Base-by-base conservation (phyloP, 2,888 invertebrate genomes). In the Cartodere bifasciata region DNA sequence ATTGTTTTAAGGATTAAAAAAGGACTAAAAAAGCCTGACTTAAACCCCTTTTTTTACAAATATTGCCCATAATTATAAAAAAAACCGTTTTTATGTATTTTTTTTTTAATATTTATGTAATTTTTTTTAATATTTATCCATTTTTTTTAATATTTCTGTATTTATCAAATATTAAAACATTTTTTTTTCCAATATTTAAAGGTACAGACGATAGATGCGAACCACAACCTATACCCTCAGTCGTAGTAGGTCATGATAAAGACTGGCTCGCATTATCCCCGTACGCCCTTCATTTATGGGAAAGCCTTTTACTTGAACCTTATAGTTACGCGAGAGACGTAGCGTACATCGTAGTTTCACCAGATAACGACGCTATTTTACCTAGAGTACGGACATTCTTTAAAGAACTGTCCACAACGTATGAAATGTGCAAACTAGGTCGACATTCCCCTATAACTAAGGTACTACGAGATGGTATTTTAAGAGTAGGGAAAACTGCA, bases 201-300 rank as follows among this genome's bases (percentile, higher is more conserved):
- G 55, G 90, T 32, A 87, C 90, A 32, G 87, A 88, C 55, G 94
- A 94, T 56, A 82, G 90, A 40, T 92, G 91, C 63, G 94, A 94
- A 56, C 94, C 95, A 17, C 95, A 95, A 60, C 94, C 95, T 1
- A 88, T 95, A 48, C 95, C 95, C 13, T 84, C 88, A 3, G 68
- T 95, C 25, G 75, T 94, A 32, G 90, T 92, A 22, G 94, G 94
- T 1, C 85, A 87, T 61, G 95, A 95, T 53, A 82, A 87, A 49
- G 95, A 97, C 54, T 91, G 92, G 86, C 64, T 95, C 25, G 81
- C 90, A 4, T 65, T 94, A 22, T 86, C 94, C n/a, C 95, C 95
- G 0, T 85, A 90, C 56, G 86, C 92, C 28, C 69, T 95, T 23
- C 79, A 85, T 37, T 90, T 86, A 56, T 97, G 97, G 97, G 97